These are phyloP conservation scores for Trichogramma dendrolimi DNA, from an alignment of 2,888 invertebrate species.

Conservation along the genomic window DNA sequence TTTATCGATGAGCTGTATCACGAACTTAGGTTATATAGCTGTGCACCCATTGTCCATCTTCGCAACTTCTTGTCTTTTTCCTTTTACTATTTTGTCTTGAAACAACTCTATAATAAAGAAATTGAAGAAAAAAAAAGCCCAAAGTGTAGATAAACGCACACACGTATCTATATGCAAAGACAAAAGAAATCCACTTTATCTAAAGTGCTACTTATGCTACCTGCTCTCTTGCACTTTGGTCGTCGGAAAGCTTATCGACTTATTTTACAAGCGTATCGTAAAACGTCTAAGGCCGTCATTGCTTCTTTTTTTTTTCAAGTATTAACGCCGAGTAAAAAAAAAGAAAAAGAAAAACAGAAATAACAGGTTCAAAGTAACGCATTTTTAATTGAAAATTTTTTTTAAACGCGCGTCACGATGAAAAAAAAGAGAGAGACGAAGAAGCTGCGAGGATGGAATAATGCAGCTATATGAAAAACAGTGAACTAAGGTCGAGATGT, in stretches of 20 bases:
- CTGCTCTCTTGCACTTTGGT: conserved; percentile 30
- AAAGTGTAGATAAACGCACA: neutral
- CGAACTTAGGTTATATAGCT: conserved; percentile 5
- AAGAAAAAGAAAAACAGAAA: too few species aligned
- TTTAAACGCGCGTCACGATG: too few species aligned
- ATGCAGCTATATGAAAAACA: too few species aligned
- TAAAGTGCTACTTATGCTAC: conserved; percentile 37
- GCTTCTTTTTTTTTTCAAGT: too few species aligned
- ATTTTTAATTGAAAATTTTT: too few species aligned
- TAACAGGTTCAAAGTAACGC: too few species aligned
- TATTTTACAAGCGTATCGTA: conserved; percentile 31
- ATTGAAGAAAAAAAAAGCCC: conserved; percentile 6
- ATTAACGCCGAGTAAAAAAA: too few species aligned
- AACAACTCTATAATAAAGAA: conserved; percentile 17
- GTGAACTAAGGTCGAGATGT: too few species aligned
- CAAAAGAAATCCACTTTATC: conserved; percentile 36
- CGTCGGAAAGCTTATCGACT: conserved; percentile 34
- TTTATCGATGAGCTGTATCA: conserved; percentile 21
- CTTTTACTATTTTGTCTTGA: conserved; percentile 23
- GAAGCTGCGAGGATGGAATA: too few species aligned
- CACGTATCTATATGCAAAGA: neutral
- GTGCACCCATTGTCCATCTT: conserved; percentile 16
- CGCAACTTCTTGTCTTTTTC: neutral
- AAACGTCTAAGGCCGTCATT: conserved; percentile 24
- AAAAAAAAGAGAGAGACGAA: too few species aligned